Evolutionary conservation across 2,113 vertebrate genomes (phyloP).

Genomic region (Athene noctua): DNA sequence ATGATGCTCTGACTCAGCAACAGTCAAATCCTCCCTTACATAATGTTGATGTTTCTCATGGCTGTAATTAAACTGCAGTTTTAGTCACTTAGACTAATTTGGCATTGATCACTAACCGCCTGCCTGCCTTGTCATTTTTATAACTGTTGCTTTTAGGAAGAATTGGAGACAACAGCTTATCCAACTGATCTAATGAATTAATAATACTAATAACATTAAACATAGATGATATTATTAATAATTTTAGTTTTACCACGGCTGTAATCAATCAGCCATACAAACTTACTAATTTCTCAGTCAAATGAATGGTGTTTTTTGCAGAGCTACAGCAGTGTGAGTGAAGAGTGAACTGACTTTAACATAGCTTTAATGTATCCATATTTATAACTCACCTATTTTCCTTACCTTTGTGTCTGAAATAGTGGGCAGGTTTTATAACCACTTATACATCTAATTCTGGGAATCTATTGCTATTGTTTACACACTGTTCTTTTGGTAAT

Average conservation of each 20-base stretch:
- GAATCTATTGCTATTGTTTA: neutral
- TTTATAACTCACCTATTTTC: neutral
- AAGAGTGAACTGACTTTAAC: neutral
- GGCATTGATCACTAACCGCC: neutral
- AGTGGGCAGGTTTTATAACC: neutral
- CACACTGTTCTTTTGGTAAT: neutral
- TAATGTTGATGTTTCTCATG: neutral
- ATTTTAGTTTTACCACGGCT: neutral
- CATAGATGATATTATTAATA: neutral
- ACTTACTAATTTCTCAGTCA: neutral
- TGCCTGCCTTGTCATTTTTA: neutral
- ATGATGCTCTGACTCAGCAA: neutral
- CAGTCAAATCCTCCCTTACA: neutral
- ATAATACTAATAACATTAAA: neutral
- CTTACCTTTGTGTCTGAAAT: neutral
- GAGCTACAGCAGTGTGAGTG: neutral
- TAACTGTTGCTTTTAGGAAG: neutral
- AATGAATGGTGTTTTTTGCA: neutral
- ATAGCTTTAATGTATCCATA: neutral
- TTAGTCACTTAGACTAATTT: neutral
- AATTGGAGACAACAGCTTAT: neutral
- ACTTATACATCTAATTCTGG: neutral
- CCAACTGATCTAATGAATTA: neutral
- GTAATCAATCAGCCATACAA: neutral
- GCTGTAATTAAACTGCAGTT: neutral